A percentile compares a stretch with the other conserved stretches of the same genome.
phyloP scores from a whole-genome alignment of 2,888 invertebrate genomes.

The Andrena marginata region DNA sequence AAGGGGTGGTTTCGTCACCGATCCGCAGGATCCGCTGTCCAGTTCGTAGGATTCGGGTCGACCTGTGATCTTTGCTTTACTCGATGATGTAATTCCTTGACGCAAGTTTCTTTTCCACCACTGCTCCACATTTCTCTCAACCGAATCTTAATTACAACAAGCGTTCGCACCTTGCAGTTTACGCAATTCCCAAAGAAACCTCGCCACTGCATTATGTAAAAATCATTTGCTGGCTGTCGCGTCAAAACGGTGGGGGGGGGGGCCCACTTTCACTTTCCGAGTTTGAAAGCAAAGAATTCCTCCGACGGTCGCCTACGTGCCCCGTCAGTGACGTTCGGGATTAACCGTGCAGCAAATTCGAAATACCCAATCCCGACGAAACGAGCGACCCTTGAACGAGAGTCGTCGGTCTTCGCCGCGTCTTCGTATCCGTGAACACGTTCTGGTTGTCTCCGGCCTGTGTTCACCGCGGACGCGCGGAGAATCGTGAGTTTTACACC shows the following conservation, averaged over 20 bases:
- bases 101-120: neutral
- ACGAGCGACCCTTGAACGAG: slow-evolving; percentile 32
- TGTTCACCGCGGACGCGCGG: slow-evolving; percentile 58
- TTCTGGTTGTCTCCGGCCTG: slow-evolving; percentile 14
- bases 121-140: slow-evolving; percentile 16
- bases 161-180: slow-evolving; percentile 31
- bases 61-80: neutral
- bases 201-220: slow-evolving; percentile 25
- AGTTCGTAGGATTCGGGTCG: too few species aligned
- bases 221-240: slow-evolving; percentile 20
- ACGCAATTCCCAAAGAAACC: slow-evolving; percentile 37
- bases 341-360: slow-evolving; percentile 17
- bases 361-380: slow-evolving; percentile 24
- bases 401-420: slow-evolving; percentile 40
- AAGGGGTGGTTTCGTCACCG: neutral
- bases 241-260: neutral
- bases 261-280: slow-evolving; percentile 7
- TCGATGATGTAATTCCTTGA: neutral
- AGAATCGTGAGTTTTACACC: slow-evolving; percentile 64
- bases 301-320: slow-evolving; percentile 28
- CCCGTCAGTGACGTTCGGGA: slow-evolving; percentile 8
- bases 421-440: slow-evolving; percentile 29
- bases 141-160: slow-evolving; percentile 9
- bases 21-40: neutral
- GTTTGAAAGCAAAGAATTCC: slow-evolving; percentile 1